Conservation (phyloP, 2,888 invertebrate species). For the Melinopterus prodromus region DNA sequence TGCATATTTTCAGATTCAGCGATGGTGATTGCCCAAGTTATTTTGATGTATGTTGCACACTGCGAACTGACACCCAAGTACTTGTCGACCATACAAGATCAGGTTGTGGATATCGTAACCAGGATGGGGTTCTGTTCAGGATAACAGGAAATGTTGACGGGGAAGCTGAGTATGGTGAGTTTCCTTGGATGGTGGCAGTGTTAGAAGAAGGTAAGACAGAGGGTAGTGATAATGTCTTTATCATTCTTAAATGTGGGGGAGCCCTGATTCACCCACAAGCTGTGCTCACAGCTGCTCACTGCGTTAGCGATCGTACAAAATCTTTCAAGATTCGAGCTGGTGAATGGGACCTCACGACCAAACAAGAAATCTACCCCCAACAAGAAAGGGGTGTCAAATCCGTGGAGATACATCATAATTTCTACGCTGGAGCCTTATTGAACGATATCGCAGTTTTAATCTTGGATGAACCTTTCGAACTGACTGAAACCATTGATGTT, state of each 20-base stretch:
- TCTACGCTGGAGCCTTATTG: no score
- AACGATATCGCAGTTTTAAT: no score
- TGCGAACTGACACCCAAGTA: constrained; percentile 49
- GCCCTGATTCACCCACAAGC: constrained; percentile 79
- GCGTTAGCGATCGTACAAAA: constrained; percentile 68
- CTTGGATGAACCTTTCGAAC: constrained; percentile 67
- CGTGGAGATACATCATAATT: no score
- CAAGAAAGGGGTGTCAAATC: no score
- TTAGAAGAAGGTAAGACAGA: no score
- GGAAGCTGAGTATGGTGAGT: constrained; percentile 83
- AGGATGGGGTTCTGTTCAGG: constrained; percentile 17
- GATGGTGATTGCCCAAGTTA: constrained; percentile 62
- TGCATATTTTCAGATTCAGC: constrained; percentile 32
- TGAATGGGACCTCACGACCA: no score
- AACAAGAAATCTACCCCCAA: no score
- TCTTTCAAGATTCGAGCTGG: no score
- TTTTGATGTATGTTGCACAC: constrained; percentile 66
- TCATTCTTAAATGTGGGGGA: no score
- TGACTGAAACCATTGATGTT: constrained; percentile 75
- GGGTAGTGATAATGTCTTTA: no score
- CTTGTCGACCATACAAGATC: constrained; percentile 66
- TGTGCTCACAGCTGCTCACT: constrained; percentile 84
- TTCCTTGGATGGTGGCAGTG: no score
- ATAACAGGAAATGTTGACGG: constrained; percentile 69
- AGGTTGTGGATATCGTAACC: constrained; percentile 72